Conservation (phyloP, 2,797 vertebrate genomes). For the Protonibea diacanthus region DNA sequence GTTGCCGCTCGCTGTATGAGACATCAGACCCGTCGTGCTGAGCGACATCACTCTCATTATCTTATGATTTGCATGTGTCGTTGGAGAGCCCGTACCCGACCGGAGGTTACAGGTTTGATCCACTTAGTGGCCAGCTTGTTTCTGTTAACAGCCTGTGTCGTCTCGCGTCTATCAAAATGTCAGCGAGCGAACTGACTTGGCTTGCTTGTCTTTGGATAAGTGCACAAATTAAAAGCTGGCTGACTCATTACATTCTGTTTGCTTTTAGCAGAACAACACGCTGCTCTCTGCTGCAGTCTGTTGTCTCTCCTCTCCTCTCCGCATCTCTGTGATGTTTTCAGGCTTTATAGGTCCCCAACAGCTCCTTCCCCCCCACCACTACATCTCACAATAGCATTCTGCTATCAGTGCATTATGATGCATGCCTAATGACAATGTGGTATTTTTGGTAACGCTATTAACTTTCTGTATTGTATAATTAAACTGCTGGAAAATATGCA, state of each 20-base stretch:
- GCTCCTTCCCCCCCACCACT: neutral
- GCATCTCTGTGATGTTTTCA: neutral
- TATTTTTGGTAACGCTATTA: slow-evolving; percentile 40
- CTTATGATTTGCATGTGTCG: slow-evolving; percentile 34
- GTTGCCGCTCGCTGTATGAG: neutral
- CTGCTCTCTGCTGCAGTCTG: slow-evolving; percentile 19
- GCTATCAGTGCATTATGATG: slow-evolving; percentile 5
- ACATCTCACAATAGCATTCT: neutral
- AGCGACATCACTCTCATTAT: slow-evolving; percentile 21
- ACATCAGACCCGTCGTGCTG: slow-evolving; percentile 18
- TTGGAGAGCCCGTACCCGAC: neutral
- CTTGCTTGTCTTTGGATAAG: slow-evolving; percentile 24
- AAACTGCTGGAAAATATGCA: slow-evolving; percentile 26
- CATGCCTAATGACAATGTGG: slow-evolving; percentile 19
- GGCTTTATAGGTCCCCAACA: neutral
- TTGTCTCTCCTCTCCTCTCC: neutral
- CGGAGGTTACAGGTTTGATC: slow-evolving; percentile 17
- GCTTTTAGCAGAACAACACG: slow-evolving; percentile 1
- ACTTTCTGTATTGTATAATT: slow-evolving; percentile 41
- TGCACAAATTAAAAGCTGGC: slow-evolving; percentile 37
- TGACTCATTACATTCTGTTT: slow-evolving; percentile 43
- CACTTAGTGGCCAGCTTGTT: slow-evolving; percentile 6
- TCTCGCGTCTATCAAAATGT: slow-evolving; percentile 35
- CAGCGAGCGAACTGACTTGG: slow-evolving; percentile 4
- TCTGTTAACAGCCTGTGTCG: slow-evolving; percentile 21